Evolutionary conservation across 2,888 invertebrate species (phyloP).

Genomic region (Oegoconia quadripuncta): DNA sequence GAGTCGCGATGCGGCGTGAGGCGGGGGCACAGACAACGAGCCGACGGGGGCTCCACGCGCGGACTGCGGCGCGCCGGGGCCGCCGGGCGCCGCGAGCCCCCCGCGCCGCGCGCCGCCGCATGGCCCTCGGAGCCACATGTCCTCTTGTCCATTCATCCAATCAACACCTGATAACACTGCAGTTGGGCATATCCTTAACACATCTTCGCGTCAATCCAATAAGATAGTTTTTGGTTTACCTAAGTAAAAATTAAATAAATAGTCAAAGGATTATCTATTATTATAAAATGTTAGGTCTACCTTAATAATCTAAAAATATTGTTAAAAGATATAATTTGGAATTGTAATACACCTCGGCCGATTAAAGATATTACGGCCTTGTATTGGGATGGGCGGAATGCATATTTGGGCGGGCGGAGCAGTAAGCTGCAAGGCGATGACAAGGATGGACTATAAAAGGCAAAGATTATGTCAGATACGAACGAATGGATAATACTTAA

Average conservation of each 20-base stretch:
- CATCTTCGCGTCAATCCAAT: no score
- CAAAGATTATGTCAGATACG: no score
- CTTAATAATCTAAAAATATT: no score
- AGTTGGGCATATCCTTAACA: conserved; percentile 21
- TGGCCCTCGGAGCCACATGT: conserved; percentile 26
- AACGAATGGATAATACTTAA: no score
- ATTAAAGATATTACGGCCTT: neutral
- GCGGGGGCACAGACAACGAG: conserved; percentile 43
- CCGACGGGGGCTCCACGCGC: conserved; percentile 61
- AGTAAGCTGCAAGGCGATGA: conserved; percentile 32
- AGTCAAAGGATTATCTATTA: no score
- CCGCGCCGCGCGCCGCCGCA: conserved; percentile 25
- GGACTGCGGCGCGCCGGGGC: conserved; percentile 59
- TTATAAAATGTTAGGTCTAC: no score
- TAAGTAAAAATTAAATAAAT: no score
- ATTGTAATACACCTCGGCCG: no score
- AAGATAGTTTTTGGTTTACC: no score
- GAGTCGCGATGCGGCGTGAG: conserved; percentile 30
- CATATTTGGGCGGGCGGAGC: conserved; percentile 29
- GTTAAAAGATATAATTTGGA: no score
- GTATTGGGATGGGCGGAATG: conserved; percentile 28
- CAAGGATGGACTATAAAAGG: conserved; percentile 29
- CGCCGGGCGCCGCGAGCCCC: conserved; percentile 31
- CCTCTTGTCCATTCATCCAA: conserved; percentile 33
- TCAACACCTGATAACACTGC: conserved; percentile 36